A percentile compares a stretch with the other conserved stretches of the same genome.
phyloP scores from a whole-genome alignment of 2,888 invertebrate genomes.

The Spodoptera picta region DNA sequence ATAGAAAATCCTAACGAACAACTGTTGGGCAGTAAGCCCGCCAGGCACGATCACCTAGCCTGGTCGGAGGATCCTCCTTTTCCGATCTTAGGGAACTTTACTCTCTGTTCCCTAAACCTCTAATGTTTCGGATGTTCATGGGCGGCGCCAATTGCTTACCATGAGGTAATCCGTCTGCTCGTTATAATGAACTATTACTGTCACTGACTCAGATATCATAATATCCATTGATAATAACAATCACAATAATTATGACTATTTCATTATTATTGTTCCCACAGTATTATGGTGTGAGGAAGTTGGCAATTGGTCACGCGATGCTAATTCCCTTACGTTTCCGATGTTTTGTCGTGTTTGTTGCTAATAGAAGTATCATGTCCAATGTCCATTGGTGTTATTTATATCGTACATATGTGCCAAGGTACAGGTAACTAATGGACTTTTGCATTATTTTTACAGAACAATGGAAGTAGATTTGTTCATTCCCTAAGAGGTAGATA shows the following conservation, averaged over 20 bases:
- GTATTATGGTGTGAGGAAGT: conserved; percentile 41
- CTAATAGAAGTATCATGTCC: conserved; percentile 10
- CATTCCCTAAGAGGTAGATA: too few species aligned
- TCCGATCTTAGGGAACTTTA: too few species aligned
- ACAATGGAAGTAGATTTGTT: too few species aligned
- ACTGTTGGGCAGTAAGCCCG: too few species aligned
- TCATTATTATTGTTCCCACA: conserved; percentile 29
- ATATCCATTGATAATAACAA: conserved; percentile 12
- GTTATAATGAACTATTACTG: conserved; percentile 9
- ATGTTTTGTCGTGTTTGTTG: conserved; percentile 22
- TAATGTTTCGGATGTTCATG: too few species aligned
- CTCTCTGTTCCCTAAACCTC: too few species aligned
- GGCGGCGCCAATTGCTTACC: too few species aligned
- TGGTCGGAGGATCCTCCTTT: too few species aligned
- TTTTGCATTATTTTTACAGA: too few species aligned
- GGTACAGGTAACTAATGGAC: not conserved
- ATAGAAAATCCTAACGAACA: too few species aligned
- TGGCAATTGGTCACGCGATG: conserved; percentile 40
- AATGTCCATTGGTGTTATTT: too few species aligned
- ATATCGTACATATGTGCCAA: not conserved
- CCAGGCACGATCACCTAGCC: too few species aligned
- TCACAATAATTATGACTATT: conserved; percentile 16
- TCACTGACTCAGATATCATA: conserved; percentile 10
- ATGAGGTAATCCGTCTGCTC: not conserved
- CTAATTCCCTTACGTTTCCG: conserved; percentile 34